These are phyloP conservation scores for Notodonta dromedarius DNA, from an alignment of 2,888 invertebrate genomes.

Conservation along the genomic window DNA sequence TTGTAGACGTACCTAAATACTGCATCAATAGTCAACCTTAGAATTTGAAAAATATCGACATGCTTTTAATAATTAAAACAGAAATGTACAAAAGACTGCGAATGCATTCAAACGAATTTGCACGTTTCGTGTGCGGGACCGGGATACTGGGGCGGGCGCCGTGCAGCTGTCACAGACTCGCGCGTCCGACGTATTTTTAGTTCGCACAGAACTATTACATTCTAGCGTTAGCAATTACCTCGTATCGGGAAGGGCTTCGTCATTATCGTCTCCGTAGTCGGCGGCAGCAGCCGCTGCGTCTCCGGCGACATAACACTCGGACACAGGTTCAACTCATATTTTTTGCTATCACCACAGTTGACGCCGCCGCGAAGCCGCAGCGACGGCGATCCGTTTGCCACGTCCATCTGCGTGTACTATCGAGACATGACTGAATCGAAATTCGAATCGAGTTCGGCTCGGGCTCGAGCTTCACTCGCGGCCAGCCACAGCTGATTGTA, in stretches of 20 bases:
- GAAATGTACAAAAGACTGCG: background rate
- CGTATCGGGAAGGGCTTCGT: slow-evolving; percentile 95
- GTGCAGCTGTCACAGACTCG: slow-evolving; percentile 48
- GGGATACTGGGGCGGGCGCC: slow-evolving; percentile 15
- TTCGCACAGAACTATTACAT: slow-evolving; percentile 39
- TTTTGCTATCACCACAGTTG: slow-evolving; percentile 65
- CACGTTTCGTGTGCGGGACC: slow-evolving; percentile 30
- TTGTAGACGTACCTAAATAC: no score
- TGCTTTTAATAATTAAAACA: background rate
- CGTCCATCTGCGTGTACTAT: slow-evolving; percentile 73
- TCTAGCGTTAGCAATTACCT: slow-evolving; percentile 78
- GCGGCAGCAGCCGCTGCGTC: slow-evolving; percentile 88
- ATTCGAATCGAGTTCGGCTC: slow-evolving; percentile 16
- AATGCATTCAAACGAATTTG: slow-evolving; percentile 27
- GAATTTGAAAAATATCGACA: background rate
- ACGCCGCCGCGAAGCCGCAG: slow-evolving; percentile 78
- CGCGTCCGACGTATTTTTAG: slow-evolving; percentile 60
- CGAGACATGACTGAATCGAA: slow-evolving; percentile 68
- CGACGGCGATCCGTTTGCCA: slow-evolving; percentile 72
- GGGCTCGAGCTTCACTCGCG: slow-evolving; percentile 43
- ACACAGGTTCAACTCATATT: slow-evolving; percentile 84
- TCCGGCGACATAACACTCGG: slow-evolving; percentile 90
- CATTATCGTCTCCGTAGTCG: slow-evolving; percentile 93
- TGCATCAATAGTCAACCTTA: no score
- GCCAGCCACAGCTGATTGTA: slow-evolving; percentile 34